Percentiles rank a stretch among this genome's conserved stretches.
Evolutionary conservation across 1,140 invertebrate species (phyloP).

Genomic region (Tetragnatha versicolor): DNA sequence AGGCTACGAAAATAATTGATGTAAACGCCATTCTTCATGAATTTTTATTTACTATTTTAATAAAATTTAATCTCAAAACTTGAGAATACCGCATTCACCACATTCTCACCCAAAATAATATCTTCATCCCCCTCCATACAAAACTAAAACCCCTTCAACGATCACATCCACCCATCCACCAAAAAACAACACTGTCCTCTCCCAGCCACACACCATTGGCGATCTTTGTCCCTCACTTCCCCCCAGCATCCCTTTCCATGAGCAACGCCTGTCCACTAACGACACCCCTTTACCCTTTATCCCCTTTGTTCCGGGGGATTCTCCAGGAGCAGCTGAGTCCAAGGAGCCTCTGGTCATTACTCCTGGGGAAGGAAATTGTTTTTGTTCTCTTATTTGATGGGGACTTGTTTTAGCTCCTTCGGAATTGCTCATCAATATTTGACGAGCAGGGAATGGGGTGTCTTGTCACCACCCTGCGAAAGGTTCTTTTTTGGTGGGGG

Average conservation of each 20-base stretch:
- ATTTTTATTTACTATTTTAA: too few relatives aligned
- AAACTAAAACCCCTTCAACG: too few relatives aligned
- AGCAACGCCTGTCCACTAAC: too few relatives aligned
- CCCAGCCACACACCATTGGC: conserved; percentile 28
- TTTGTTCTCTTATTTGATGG: not conserved
- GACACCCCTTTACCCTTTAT: not conserved
- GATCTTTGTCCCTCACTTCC: conserved; percentile 7
- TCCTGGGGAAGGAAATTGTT: not conserved
- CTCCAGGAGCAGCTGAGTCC: not conserved
- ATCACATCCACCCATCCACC: conserved; percentile 3
- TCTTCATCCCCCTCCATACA: too few relatives aligned
- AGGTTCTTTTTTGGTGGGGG: too few relatives aligned
- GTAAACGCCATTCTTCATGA: too few relatives aligned
- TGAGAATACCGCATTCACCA: too few relatives aligned
- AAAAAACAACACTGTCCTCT: conserved; percentile 3
- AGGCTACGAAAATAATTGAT: too few relatives aligned
- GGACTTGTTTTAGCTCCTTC: not conserved
- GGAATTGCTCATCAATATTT: conserved; percentile 3
- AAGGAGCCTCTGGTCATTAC: not conserved
- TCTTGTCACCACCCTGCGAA: not conserved
- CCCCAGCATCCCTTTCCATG: not conserved
- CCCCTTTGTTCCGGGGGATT: not conserved
- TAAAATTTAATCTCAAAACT: too few relatives aligned
- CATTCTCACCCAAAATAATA: too few relatives aligned
- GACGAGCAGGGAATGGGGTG: not conserved